Evolutionary conservation across 2,797 vertebrate genomes (phyloP), one percentile per base, ranked within the genome.

Genomic region (Hemibagrus guttatus): DNA sequence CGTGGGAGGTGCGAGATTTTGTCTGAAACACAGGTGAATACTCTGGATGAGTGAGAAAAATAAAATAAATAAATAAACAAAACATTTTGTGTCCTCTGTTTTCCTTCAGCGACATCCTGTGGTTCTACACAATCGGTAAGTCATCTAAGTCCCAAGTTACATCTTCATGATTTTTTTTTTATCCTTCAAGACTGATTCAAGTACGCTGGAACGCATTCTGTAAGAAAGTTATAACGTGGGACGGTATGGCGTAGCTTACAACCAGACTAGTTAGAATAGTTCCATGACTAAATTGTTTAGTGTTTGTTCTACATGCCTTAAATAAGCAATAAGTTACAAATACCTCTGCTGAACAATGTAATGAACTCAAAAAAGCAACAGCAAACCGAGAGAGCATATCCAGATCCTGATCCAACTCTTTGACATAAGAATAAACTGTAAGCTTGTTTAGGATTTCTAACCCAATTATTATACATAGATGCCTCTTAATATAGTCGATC

Each of bases 241-340:
- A 13, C 23, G 23, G 12, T n/a, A 59, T 82, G 61, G 59, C 49
- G 23, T 68, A 82, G 59, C 56, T 68, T n/a, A 26, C 68, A 82
- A 68, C 83, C 66, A 71, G 68, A 79, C 69, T 78, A 23, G 61
- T 66, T 66, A 39, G 54, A 58, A 46, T 66, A 21, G 61, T 46
- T 68, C 52, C 49, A 49, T 0, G 16, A 56, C 49, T 66, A 39
- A n/a, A 52, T 46, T 26, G 2, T 84, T 85, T 89, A 90, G 90
- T 91, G 90, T 90, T 91, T 80, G 68, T 56, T 71, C 82, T 83
- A 88, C 84, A 71, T 78, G 78, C 84, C 88, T 87, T 87, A 86
- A 87, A 81, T 84, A 84, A 83, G 39, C 49, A 87, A 82, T 84
- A 87, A 80, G 83, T 83, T 68, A 54, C n/a, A 68, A 86, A 85